Base-by-base conservation (phyloP, 2,888 invertebrate species). In the Drosophila lutescens region DNA sequence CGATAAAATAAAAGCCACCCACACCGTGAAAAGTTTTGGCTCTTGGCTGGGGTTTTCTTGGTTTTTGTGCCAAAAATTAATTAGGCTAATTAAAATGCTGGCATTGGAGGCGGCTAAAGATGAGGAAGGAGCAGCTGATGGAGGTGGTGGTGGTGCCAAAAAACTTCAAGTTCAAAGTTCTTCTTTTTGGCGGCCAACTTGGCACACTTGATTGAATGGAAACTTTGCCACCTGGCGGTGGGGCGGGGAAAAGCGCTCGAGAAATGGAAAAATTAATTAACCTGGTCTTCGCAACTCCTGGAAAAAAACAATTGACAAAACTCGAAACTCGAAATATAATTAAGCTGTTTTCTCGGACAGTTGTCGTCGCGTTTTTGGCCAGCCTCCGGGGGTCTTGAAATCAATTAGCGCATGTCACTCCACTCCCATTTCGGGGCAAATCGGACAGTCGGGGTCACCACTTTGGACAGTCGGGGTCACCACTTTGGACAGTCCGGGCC, bases 1-100 rank as follows among this genome's bases (percentile, higher is more conserved):
- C 15, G 32, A 20, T 20, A 20, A 49, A 34, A 34, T 49, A 34
- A 49, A 8, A 13, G 17, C 13, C 49, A 20, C 20, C n/a, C 41
- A 56, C 46, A 46, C 59, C 30, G 20, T 38, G 32, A 54, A 66
- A 66, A 66, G 30, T 62, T 59, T 60, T 51, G 34, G 62, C 44
- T 62, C 44, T 51, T 43, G 50, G 36, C 62, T 36, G 36, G 30
- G 30, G 44, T 41, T 54, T 20, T 20, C 58, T 59, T 10, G 53
- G 66, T 46, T 72, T 71, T 72, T 71, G 72, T 79, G 81, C 80
- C 74, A 77, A 77, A 85, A 81, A 84, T 82, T 87, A 84, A 84
- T 84, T 87, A 85, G 87, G 49, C 80, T 85, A 87, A 84, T 84
- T 84, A 84, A 85, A 87, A 85, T 57, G 85, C 59, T 67, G 46